These are phyloP conservation scores for Halisarca cf. caerulea DNA, from an alignment of 37 sponge, comb jelly and placozoan genomes.

Conservation along the genomic window DNA sequence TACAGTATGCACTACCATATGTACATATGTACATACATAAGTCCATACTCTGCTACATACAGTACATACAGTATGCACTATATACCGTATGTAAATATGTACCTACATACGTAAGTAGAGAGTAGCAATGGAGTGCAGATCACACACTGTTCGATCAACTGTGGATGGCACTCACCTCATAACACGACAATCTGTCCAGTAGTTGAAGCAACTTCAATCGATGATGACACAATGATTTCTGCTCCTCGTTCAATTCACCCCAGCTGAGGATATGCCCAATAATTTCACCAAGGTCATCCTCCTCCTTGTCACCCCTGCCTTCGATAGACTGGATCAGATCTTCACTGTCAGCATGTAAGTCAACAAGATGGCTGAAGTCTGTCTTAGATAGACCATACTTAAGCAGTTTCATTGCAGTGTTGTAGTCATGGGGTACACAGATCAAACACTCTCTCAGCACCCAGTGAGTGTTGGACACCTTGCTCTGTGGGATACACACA, in stretches of 20 bases:
- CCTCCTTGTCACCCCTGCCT: not conserved
- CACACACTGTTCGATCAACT: no score
- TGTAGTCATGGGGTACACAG: conserved; percentile 68
- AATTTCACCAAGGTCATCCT: conserved; percentile 14
- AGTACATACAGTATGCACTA: not conserved
- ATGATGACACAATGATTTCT: conserved; percentile 56
- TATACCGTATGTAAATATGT: no score
- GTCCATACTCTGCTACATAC: not conserved
- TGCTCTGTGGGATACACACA: conserved; percentile 23
- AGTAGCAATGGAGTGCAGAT: no score
- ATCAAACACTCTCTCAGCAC: conserved; percentile 65
- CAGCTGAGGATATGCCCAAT: not conserved
- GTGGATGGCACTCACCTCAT: conserved; percentile 49
- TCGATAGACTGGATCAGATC: not conserved
- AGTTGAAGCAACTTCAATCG: conserved; percentile 45
- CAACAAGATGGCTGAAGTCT: conserved; percentile 46
- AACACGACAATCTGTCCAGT: conserved; percentile 56
- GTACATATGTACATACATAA: conserved; percentile 12
- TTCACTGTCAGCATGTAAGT: conserved; percentile 27
- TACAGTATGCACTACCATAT: not conserved
- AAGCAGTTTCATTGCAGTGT: conserved; percentile 60
- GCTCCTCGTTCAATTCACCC: conserved; percentile 43
- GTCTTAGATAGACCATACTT: conserved; percentile 63
- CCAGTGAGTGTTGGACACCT: conserved; percentile 72
- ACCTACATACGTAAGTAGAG: no score